Base-by-base conservation (phyloP, 1,140 invertebrate genomes). In the Scaptomyza pallida region DNA sequence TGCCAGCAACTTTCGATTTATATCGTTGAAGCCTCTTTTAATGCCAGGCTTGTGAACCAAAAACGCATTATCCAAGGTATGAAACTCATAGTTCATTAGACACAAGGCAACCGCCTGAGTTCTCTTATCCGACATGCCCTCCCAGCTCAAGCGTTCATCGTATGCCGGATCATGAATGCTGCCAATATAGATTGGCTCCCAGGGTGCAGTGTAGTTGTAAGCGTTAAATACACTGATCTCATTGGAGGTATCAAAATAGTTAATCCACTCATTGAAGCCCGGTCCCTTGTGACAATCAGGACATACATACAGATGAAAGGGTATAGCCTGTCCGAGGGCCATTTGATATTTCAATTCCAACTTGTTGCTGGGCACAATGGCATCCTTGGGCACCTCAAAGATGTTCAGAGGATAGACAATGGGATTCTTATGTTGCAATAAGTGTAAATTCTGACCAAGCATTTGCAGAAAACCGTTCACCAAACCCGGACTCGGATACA, bases 91-190 rank as follows among this genome's bases (percentile, higher is more conserved):
- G 91, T 97, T 95, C 74, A 96, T 92, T 2, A 96, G 95, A 91
- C 96, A 97, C 40, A 97, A 93, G n/a, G 95, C 93, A 90, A 97
- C 97, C 50, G 95, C 96, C 95, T 98, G 97, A 17, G 96, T 96
- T 97, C 97, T 97, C 93, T 97, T 97, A 91, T 97, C 96, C 89
- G 95, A 95, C 92, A 96, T 96, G 26, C 96, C 96, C 82, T 97
- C 96, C 96, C 96, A 97, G 80, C 94, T 96, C 9, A 97, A 93
- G 75, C 96, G 93, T 79, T 97, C 95, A 75, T 98, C 97, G 83
- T 98, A 98, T 26, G 96, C 92, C 0, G 97, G 97, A 82, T 98
- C 97, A 4, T 94, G 92, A 85, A 96, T 94, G 1, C 96, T 96
- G 16, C 96, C 96, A 65, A 97, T 96, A 75, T 95, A 97, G 72